These are phyloP conservation scores for Aphaenogaster ashmeadi DNA, from an alignment of 1,140 invertebrate species.

Conservation along the genomic window DNA sequence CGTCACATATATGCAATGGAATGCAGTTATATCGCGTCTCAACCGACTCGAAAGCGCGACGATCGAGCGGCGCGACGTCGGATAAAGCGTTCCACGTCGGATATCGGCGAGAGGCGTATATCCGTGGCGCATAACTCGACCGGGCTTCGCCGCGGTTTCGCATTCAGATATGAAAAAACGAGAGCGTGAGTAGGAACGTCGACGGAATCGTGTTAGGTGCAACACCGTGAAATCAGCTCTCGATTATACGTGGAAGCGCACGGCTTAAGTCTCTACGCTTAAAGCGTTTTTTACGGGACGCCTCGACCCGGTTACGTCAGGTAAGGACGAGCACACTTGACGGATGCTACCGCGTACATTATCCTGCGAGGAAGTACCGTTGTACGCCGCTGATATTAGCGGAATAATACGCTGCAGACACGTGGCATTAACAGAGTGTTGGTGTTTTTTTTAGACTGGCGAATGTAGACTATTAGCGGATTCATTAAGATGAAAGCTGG, in stretches of 20 bases:
- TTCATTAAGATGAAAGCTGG: constrained; percentile 33
- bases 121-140: constrained; percentile 63
- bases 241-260: constrained; percentile 48
- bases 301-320: constrained; percentile 71
- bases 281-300: constrained; percentile 30
- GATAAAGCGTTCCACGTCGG: constrained; percentile 57
- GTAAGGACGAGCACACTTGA: constrained; percentile 58
- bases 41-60: constrained; percentile 45
- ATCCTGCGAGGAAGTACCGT: constrained; percentile 65
- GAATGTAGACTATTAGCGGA: neutral
- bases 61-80: constrained; percentile 56
- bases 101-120: constrained; percentile 46
- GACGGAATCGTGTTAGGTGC: constrained; percentile 43
- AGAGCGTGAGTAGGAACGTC: constrained; percentile 42
- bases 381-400: constrained; percentile 30
- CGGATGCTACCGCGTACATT: constrained; percentile 54
- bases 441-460: constrained; percentile 5
- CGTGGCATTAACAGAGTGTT: constrained; percentile 27
- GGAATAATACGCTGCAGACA: constrained; percentile 26
- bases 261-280: constrained; percentile 10
- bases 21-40: constrained; percentile 72
- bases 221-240: constrained; percentile 63
- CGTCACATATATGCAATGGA: constrained; percentile 62
- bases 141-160: constrained; percentile 48
- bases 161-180: constrained; percentile 64